Percentiles rank a stretch among this genome's conserved stretches.
Conservation (phyloP, 2,113 vertebrate species). For the Perca fluviatilis region DNA sequence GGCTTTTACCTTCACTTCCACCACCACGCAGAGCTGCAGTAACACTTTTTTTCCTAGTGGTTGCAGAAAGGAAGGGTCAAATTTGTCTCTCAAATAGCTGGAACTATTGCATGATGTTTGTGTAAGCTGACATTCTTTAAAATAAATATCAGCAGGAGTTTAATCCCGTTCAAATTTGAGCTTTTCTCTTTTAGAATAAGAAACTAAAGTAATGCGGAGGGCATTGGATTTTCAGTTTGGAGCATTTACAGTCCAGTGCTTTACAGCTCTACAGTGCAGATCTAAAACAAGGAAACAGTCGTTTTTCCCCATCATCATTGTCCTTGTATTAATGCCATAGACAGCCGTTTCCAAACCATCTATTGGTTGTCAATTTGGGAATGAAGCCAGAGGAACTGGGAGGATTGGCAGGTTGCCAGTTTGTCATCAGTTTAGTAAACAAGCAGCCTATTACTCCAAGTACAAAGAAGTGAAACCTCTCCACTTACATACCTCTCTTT, state of each 20-base stretch:
- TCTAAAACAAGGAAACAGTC: not conserved
- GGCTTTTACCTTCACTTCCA: not conserved
- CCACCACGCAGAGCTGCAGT: rapidly evolving
- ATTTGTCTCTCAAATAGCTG: not conserved
- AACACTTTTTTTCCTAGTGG: not conserved
- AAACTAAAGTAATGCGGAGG: not conserved
- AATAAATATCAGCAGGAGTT: not conserved
- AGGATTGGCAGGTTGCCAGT: not conserved
- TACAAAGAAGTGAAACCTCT: not conserved
- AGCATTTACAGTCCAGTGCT: too few relatives aligned
- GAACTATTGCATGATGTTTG: not conserved
- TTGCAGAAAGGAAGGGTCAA: too few relatives aligned
- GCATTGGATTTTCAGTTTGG: not conserved
- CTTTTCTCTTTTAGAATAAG: not conserved
- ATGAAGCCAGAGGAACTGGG: not conserved
- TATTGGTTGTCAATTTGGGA: not conserved
- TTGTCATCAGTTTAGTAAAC: not conserved
- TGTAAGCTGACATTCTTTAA: not conserved
- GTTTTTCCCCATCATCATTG: not conserved
- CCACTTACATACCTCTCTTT: not conserved
- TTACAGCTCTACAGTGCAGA: too few relatives aligned
- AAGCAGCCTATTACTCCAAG: not conserved
- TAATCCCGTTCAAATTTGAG: not conserved
- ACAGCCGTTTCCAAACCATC: not conserved
- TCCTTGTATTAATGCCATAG: not conserved